Conservation (phyloP, 1,140 invertebrate genomes). For the Spodoptera frugiperda region DNA sequence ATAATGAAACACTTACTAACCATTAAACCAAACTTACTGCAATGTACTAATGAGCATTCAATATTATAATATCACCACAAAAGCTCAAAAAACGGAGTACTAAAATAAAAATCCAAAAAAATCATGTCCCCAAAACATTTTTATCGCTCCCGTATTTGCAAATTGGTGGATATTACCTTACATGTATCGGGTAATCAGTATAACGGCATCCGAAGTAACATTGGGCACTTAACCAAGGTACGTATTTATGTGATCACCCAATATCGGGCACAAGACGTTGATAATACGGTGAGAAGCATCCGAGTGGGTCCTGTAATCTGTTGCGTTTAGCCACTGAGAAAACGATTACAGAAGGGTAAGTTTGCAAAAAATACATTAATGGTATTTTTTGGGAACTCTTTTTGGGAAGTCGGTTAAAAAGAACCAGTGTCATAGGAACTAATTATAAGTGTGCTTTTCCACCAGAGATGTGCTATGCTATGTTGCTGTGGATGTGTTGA, state of each 20-base stretch:
- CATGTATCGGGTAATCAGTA: neutral
- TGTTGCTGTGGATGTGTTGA: no score
- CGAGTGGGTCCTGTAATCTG: neutral
- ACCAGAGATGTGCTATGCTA: no score
- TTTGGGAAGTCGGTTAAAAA: no score
- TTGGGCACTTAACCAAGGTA: neutral
- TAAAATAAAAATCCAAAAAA: neutral
- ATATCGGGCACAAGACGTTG: neutral
- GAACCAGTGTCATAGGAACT: no score
- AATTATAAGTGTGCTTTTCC: no score
- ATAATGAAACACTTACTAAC: no score
- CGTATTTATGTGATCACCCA: constrained; percentile 19
- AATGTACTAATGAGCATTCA: no score
- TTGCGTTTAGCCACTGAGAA: no score
- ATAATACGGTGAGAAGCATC: neutral
- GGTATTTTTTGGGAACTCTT: no score
- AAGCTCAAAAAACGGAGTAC: neutral
- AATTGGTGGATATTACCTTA: constrained; percentile 6
- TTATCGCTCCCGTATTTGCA: neutral
- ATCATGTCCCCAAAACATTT: neutral
- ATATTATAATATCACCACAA: neutral
- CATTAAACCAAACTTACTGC: no score
- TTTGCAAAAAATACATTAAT: no score
- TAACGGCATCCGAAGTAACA: constrained; percentile 20
- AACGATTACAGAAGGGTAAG: no score